Evolutionary conservation across 1,140 invertebrate genomes (phyloP).

Genomic region (Aphidius gifuensis): DNA sequence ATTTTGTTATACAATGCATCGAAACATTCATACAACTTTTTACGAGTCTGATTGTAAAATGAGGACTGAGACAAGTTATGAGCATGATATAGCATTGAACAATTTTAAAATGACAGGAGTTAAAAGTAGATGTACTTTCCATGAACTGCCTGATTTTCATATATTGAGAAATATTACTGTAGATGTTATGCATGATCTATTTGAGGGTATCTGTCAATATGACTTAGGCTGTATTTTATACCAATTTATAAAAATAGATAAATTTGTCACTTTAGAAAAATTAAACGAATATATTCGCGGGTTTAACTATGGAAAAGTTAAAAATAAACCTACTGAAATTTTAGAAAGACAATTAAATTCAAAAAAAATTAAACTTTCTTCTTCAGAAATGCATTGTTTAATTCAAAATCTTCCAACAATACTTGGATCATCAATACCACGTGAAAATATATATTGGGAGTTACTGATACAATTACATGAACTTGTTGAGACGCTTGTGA

Average conservation of each 20-base stretch:
- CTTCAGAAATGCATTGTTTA: conserved; percentile 36
- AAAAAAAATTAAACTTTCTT: conserved; percentile 25
- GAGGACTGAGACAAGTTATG: conserved; percentile 25
- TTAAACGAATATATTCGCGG: conserved; percentile 29
- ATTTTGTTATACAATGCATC: not conserved
- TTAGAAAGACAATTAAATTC: conserved; percentile 23
- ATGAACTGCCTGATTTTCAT: conserved; percentile 30
- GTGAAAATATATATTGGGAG: conserved; percentile 27
- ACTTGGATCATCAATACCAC: conserved; percentile 29
- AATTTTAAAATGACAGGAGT: conserved; percentile 19
- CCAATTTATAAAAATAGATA: conserved; percentile 25
- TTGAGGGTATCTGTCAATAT: conserved; percentile 32
- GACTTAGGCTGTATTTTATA: conserved; percentile 31
- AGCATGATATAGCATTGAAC: conserved; percentile 1
- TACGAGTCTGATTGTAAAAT: conserved; percentile 19
- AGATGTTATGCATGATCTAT: conserved; percentile 38
- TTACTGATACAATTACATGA: conserved; percentile 26
- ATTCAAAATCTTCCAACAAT: conserved; percentile 32
- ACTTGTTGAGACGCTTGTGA: conserved; percentile 23
- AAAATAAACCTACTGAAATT: conserved; percentile 31
- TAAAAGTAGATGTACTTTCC: conserved; percentile 18
- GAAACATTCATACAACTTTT: not conserved
- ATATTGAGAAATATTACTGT: conserved; percentile 28
- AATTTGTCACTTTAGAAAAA: conserved; percentile 30
- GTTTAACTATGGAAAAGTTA: conserved; percentile 18